phyloP scores from a whole-genome alignment of 2,113 vertebrate species.

The Ptilorrhoa leucosticta region DNA sequence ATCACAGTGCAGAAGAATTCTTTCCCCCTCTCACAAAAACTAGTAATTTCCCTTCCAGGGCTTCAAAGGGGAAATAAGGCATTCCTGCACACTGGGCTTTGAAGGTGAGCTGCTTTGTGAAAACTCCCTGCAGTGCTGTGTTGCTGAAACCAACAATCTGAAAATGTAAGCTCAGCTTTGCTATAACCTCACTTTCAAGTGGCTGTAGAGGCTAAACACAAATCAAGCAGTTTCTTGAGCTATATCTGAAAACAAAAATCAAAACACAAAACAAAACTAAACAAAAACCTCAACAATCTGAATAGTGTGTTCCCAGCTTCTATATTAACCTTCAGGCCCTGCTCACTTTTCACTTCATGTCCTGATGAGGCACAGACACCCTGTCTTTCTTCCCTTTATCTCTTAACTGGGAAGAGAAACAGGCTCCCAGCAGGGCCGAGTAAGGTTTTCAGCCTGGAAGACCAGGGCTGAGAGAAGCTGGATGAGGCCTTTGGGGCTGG shows the following conservation, averaged over 20 bases:
- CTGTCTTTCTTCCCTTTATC: not conserved
- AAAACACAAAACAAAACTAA: not conserved
- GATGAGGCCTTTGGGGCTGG: not conserved
- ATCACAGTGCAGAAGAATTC: not conserved
- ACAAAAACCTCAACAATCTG: not conserved
- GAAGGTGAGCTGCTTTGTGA: constrained; percentile 19
- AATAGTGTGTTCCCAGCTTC: not conserved
- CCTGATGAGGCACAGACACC: not conserved
- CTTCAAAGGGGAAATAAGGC: not conserved
- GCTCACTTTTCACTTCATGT: not conserved
- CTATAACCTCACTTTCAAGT: not conserved
- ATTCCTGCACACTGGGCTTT: not conserved
- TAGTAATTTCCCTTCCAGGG: not conserved
- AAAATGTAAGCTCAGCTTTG: not conserved
- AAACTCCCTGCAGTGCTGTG: constrained; percentile 2
- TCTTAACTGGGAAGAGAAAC: not conserved
- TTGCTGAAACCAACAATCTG: not conserved
- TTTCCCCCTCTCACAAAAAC: not conserved
- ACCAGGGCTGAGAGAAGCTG: not conserved
- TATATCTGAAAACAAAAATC: not conserved
- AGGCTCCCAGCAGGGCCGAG: not conserved
- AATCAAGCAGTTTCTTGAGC: not conserved
- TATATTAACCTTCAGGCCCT: not conserved
- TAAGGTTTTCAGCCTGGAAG: not conserved
- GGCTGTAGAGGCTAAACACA: not conserved